Percentiles rank a stretch among this genome's conserved stretches.
phyloP scores from a whole-genome alignment of 2,113 vertebrate genomes.

The Oncorhynchus clarkii region DNA sequence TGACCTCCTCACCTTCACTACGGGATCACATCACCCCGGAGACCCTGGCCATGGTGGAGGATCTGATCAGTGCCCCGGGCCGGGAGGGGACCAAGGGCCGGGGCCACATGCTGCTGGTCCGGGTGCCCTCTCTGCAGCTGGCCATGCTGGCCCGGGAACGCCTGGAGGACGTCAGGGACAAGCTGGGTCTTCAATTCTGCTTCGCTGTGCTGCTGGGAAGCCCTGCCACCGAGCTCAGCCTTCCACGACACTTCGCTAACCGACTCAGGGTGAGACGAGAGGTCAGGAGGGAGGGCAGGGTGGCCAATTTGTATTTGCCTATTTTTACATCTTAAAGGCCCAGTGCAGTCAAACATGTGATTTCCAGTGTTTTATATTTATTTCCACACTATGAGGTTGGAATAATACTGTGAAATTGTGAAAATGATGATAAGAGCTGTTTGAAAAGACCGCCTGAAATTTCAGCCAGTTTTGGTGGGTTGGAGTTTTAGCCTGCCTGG shows the following conservation, averaged over 20 bases:
- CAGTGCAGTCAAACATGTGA: too few relatives aligned
- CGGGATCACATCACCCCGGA: constrained; percentile 94
- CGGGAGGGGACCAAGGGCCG: constrained; percentile 79
- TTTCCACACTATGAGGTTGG: too few relatives aligned
- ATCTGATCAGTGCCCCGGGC: constrained; percentile 86
- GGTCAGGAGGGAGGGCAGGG: too few relatives aligned
- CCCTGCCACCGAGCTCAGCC: constrained; percentile 82
- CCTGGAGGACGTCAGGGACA: constrained; percentile 90
- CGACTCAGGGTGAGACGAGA: constrained; percentile 82
- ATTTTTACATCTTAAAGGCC: too few relatives aligned
- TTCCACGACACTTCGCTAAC: constrained; percentile 81
- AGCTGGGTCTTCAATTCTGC: constrained; percentile 88
- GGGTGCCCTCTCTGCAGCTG: constrained; percentile 93
- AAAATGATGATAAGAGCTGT: too few relatives aligned
- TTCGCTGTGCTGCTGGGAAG: constrained; percentile 94
- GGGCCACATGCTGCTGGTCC: constrained; percentile 94
- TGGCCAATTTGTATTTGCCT: too few relatives aligned
- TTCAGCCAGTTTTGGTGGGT: too few relatives aligned
- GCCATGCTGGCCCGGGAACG: constrained; percentile 93
- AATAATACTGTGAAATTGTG: too few relatives aligned
- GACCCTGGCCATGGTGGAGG: constrained; percentile 93
- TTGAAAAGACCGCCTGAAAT: too few relatives aligned
- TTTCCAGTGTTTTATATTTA: too few relatives aligned
- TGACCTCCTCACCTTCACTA: constrained; percentile 86
- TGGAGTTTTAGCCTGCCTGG: too few relatives aligned